phyloP scores from a whole-genome alignment of 1,140 invertebrate genomes.

The Plectrocnemia conspersa region DNA sequence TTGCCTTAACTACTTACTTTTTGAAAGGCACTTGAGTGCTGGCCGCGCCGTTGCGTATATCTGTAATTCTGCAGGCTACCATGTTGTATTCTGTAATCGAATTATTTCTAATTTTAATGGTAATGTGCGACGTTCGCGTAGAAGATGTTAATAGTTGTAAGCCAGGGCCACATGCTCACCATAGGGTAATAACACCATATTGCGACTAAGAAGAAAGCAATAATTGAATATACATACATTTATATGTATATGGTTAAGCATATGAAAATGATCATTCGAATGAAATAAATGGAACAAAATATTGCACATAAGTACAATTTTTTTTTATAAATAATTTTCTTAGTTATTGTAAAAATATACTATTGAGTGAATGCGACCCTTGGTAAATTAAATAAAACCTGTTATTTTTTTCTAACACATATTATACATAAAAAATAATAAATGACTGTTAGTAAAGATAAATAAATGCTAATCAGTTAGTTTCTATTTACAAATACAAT shows the following conservation, averaged over 20 bases:
- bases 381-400: conserved; percentile 1
- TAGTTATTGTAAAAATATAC: no score
- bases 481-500: conserved; percentile 6
- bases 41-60: conserved; percentile 79
- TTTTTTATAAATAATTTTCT: no score
- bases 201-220: conserved; percentile 35
- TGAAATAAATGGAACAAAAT: conserved; percentile 29
- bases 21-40: conserved; percentile 97
- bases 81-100: conserved; percentile 91
- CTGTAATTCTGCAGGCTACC: conserved; percentile 91
- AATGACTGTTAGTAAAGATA: not conserved
- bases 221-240: not conserved
- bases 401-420: not conserved
- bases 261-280: conserved; percentile 10
- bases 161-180: conserved; percentile 36
- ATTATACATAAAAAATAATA: not conserved
- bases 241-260: conserved; percentile 22
- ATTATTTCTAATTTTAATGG: conserved; percentile 61
- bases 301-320: not conserved
- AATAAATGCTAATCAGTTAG: not conserved
- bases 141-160: conserved; percentile 6
- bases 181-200: conserved; percentile 34
- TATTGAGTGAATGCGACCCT: not conserved
- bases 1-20: conserved; percentile 81
- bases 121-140: conserved; percentile 42